phyloP scores from a whole-genome alignment of 2,888 invertebrate species.

The Amphipoea lucens region DNA sequence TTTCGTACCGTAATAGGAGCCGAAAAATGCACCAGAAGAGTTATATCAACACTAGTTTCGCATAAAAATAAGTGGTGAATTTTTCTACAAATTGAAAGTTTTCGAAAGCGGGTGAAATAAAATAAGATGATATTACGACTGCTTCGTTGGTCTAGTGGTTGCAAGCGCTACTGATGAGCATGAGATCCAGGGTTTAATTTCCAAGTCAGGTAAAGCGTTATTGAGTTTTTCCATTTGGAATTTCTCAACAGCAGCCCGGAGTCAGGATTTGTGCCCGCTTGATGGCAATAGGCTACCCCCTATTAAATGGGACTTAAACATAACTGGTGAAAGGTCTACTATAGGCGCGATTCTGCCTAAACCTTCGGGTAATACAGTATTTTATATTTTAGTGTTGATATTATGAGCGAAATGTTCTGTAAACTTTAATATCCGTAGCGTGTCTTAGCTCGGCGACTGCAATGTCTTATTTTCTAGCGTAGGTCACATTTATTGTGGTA shows the following conservation, averaged over 20 bases:
- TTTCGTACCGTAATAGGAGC: background rate
- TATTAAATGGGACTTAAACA: background rate
- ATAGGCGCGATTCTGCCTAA: background rate
- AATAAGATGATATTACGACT: constrained; percentile 31
- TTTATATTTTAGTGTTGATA: background rate
- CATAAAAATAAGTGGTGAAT: constrained; percentile 32
- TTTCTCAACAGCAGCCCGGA: background rate
- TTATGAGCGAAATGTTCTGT: constrained; percentile 18
- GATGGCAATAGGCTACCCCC: background rate
- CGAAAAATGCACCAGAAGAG: constrained; percentile 23
- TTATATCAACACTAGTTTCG: constrained; percentile 1
- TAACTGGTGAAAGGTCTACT: background rate
- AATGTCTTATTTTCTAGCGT: constrained; percentile 34
- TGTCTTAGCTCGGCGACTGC: constrained; percentile 24
- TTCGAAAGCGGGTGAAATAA: constrained; percentile 35
- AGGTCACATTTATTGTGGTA: constrained; percentile 34
- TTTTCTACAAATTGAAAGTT: constrained; percentile 47
- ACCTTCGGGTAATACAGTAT: background rate
- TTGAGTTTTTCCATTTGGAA: background rate
- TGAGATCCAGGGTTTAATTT: background rate
- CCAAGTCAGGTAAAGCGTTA: background rate
- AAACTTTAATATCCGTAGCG: constrained; percentile 55
- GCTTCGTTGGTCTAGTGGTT: background rate
- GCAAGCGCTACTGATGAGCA: background rate
- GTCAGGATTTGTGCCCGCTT: no score